A percentile compares a stretch with the other conserved stretches of the same genome.
phyloP scores from a whole-genome alignment of 2,888 invertebrate species.

The Adelognathus sp. region DNA sequence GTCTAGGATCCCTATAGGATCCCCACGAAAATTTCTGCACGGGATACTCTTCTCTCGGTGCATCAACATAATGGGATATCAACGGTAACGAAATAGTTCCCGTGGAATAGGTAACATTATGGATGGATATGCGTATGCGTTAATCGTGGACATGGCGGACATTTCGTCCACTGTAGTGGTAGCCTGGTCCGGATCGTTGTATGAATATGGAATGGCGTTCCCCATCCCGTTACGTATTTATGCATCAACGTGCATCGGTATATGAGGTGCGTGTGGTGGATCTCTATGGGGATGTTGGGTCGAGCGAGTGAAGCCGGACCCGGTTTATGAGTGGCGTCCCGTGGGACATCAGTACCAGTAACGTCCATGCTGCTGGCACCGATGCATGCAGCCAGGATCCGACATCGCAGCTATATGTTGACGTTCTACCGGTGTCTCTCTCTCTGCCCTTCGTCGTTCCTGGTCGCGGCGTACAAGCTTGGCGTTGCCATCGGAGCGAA shows the following conservation, averaged over 20 bases:
- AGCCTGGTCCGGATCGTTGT: conserved; percentile 30
- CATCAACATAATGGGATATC: not conserved
- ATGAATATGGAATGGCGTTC: conserved; percentile 59
- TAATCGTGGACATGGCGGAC: conserved; percentile 52
- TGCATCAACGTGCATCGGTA: conserved; percentile 58
- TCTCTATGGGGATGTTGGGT: conserved; percentile 57
- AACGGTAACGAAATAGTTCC: not conserved
- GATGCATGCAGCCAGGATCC: conserved; percentile 36
- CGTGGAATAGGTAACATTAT: conserved; percentile 41
- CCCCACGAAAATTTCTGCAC: too few species aligned
- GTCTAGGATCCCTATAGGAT: too few species aligned
- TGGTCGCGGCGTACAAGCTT: conserved; percentile 2
- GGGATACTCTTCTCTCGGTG: too few species aligned
- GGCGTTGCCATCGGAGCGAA: conserved; percentile 36
- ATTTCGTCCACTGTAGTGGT: conserved; percentile 20
- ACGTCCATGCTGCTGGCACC: conserved; percentile 53
- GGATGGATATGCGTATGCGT: conserved; percentile 50
- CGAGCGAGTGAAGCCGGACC: conserved; percentile 60
- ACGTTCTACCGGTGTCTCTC: conserved; percentile 4
- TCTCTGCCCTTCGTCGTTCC: conserved; percentile 5
- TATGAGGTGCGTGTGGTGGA: conserved; percentile 37
- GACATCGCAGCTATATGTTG: too few species aligned
- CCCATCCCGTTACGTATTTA: conserved; percentile 67
- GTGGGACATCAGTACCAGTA: conserved; percentile 60
- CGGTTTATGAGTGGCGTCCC: conserved; percentile 67